phyloP scores from a whole-genome alignment of 1,140 invertebrate genomes.

The Eumeta japonica region DNA sequence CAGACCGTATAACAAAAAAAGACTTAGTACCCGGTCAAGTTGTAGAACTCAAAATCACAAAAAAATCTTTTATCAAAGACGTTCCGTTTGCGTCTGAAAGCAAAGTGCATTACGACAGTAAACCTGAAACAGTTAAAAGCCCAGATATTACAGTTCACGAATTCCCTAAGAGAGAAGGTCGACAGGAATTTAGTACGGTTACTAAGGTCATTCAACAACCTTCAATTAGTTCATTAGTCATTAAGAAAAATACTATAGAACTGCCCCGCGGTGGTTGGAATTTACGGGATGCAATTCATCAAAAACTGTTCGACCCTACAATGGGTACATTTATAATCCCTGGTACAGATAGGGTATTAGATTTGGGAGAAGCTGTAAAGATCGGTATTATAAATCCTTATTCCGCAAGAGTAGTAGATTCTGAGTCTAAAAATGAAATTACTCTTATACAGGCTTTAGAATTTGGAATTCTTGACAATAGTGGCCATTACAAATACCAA shows the following conservation, averaged over 20 bases:
- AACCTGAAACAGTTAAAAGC: conserved; percentile 52
- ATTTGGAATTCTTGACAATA: conserved; percentile 74
- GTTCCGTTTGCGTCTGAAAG: conserved; percentile 42
- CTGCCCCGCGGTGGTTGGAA: conserved; percentile 81
- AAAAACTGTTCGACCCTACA: conserved; percentile 75
- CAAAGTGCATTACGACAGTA: conserved; percentile 41
- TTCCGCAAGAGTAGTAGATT: conserved; percentile 77
- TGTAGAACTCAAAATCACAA: conserved; percentile 54
- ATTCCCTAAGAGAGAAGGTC: conserved; percentile 27
- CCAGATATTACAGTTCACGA: conserved; percentile 30
- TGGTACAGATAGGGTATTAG: conserved; percentile 78
- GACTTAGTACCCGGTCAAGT: conserved; percentile 47
- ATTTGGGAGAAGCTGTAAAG: conserved; percentile 84
- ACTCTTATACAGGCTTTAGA: conserved; percentile 74
- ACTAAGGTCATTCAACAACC: conserved; percentile 45
- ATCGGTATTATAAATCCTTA: conserved; percentile 81
- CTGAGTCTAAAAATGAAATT: conserved; percentile 67
- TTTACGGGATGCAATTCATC: conserved; percentile 73
- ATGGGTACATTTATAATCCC: conserved; percentile 85
- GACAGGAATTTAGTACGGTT: conserved; percentile 31
- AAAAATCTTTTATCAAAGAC: conserved; percentile 56
- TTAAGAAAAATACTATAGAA: conserved; percentile 64
- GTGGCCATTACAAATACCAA: conserved; percentile 68
- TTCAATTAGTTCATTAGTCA: conserved; percentile 39
- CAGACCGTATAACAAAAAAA: conserved; percentile 41